phyloP scores from a whole-genome alignment of 2,888 invertebrate genomes.

The Podotricha telesiphe region DNA sequence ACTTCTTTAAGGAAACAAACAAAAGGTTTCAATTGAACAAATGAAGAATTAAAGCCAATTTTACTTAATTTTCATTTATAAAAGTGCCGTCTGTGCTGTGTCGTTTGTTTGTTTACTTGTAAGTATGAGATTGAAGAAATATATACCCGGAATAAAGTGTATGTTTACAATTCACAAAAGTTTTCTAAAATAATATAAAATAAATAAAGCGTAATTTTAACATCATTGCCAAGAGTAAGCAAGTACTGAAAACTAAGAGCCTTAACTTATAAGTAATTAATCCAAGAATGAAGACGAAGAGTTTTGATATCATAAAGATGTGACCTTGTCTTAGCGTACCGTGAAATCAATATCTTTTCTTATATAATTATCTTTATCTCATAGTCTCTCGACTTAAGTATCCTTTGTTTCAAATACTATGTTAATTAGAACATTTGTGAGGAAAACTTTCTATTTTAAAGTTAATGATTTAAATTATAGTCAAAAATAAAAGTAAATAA shows the following conservation, averaged over 20 bases:
- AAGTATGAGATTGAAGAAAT: not conserved
- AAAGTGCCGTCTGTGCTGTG: not conserved
- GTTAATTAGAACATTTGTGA: conserved; percentile 11
- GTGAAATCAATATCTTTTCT: conserved; percentile 46
- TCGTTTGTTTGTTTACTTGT: not conserved
- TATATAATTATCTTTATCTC: conserved; percentile 28
- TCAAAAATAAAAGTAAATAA: not conserved
- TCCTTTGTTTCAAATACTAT: conserved; percentile 13
- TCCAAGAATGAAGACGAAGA: conserved; percentile 48
- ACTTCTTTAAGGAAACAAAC: conserved; percentile 29
- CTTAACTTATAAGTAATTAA: conserved; percentile 40
- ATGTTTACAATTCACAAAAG: not conserved
- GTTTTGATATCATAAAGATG: conserved; percentile 54
- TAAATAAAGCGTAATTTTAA: not conserved
- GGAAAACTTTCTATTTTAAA: not conserved
- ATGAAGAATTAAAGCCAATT: not conserved
- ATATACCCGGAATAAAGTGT: not conserved
- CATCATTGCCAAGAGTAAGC: conserved; percentile 8
- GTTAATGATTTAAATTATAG: not conserved
- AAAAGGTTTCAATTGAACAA: conserved; percentile 1
- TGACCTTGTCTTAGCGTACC: conserved; percentile 56
- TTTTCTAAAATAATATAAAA: not conserved
- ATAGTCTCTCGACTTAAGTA: conserved; percentile 18
- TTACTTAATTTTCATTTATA: not conserved
- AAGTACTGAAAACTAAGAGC: not conserved